phyloP scores from a whole-genome alignment of 2,888 invertebrate genomes.

The Merodon equestris region DNA sequence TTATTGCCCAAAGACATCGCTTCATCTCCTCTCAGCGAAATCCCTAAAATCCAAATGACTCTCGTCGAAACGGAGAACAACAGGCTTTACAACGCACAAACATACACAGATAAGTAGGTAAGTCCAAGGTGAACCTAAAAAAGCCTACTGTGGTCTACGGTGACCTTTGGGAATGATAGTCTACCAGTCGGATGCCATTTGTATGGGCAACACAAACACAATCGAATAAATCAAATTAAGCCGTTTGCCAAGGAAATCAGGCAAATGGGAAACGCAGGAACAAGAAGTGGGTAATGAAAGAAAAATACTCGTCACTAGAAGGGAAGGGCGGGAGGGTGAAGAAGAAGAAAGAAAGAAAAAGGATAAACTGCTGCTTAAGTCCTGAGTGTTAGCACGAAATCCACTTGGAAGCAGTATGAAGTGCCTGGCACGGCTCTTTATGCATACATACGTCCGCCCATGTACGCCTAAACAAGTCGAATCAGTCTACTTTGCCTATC shows the following conservation, averaged over 20 bases:
- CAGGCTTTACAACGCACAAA: too few species aligned
- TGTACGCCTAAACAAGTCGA: too few species aligned
- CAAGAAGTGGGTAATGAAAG: slow-evolving; percentile 10
- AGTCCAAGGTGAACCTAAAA: slow-evolving; percentile 20
- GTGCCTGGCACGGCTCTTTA: slow-evolving; percentile 12
- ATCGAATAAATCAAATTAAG: slow-evolving; percentile 69
- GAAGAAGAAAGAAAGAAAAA: slow-evolving; percentile 1
- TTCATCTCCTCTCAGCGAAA: slow-evolving; percentile 34
- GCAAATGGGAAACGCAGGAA: slow-evolving; percentile 56
- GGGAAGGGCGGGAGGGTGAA: too few species aligned
- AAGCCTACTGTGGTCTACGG: slow-evolving; percentile 19
- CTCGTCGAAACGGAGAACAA: background rate
- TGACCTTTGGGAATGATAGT: slow-evolving; percentile 45
- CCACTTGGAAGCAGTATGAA: slow-evolving; percentile 34
- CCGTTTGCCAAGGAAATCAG: slow-evolving; percentile 61
- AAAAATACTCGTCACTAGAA: background rate
- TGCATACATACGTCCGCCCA: slow-evolving; percentile 21
- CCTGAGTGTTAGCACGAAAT: slow-evolving; percentile 29
- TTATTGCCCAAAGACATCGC: slow-evolving; percentile 25
- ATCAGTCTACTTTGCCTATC: slow-evolving; percentile 42
- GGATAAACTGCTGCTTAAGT: slow-evolving; percentile 25
- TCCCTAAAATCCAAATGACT: slow-evolving; percentile 42
- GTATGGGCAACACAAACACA: slow-evolving; percentile 63
- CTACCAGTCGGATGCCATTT: slow-evolving; percentile 8
- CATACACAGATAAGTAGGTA: slow-evolving; percentile 38